Percentiles rank a stretch among this genome's conserved stretches.
Evolutionary conservation across 2,113 vertebrate species (phyloP).

Genomic region (Apodemus sylvaticus): DNA sequence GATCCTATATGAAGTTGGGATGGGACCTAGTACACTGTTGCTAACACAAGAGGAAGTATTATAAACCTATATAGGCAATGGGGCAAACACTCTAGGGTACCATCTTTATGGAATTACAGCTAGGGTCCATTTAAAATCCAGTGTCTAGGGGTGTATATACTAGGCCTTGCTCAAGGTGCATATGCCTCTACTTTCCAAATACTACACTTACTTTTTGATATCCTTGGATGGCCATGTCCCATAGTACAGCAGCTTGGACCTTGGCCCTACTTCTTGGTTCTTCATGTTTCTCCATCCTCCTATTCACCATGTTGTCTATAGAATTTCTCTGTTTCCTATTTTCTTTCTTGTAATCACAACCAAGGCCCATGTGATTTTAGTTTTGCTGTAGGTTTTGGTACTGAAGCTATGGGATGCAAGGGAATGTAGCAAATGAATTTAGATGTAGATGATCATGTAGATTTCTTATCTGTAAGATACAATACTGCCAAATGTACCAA

Average conservation of each 20-base stretch:
- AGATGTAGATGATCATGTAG: not conserved
- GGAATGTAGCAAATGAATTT: not conserved
- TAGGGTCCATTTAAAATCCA: not conserved
- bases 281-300: not conserved
- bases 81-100: not conserved
- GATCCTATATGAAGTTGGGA: not conserved
- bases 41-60: rapidly evolving
- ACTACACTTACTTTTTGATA: not conserved
- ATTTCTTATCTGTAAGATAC: not conserved
- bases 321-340: not conserved
- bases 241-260: not conserved
- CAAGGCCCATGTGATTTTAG: not conserved
- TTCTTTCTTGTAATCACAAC: not conserved
- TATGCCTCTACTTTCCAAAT: not conserved
- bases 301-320: not conserved
- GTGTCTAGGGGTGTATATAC: not conserved
- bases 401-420: not conserved
- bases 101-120: not conserved
- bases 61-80: not conserved
- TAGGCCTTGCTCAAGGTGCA: not conserved
- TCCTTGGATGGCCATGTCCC: not conserved
- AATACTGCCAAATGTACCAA: not conserved
- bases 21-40: not conserved
- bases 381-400: not conserved
- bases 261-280: not conserved